Evolutionary conservation across 2,888 invertebrate genomes (phyloP), one percentile per base, ranked within the genome.

Genomic region (Zele albiditarsus): DNA sequence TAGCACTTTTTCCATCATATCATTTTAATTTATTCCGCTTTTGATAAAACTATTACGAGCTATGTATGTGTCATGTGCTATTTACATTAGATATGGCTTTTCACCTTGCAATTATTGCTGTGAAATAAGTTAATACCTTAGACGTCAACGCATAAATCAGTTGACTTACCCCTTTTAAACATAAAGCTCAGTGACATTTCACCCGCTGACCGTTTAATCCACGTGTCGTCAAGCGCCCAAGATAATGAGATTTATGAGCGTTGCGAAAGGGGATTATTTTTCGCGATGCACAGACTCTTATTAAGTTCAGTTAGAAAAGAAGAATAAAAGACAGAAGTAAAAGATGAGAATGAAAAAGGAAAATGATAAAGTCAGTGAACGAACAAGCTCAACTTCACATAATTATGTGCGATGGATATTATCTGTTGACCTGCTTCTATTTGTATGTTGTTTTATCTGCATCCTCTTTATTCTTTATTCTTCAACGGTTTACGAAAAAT

Each of bases 171-270:
- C 23, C 12, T 53, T 53, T 20, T 75, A n/a, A 73, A 77, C 78
- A 80, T 78, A 80, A 80, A 78, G 75, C 78, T 68, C 74, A 46
- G 70, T 60, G 75, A 69, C 71, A 63, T 72, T 72, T 72, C 49
- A 72, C 63, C 38, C 46, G 42, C 23, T 57, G 38, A 67, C 33
- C 69, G 46, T 68, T 68, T 76, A 73, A 76, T 76, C 76, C 63
- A 53, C 28, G 73, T 71, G 69, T 76, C 73, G 69, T 76, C 76
- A 62, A 58, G 58, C 67, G 67, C 69, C 53, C 67, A 49, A 46
- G 68, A 75, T 76, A 75, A 80, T 80, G 77, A 77, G 78, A 81
- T 80, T 78, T 77, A 80, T 76, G 79, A 68, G 73, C 49, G 46
- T 46, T 38, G 58, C 25, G 38, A 16, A n/a, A 38, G 63, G 33